Evolutionary conservation across 2,888 invertebrate genomes (phyloP), one percentile per base, ranked within the genome.

Genomic region (Ypsolopha scabrella): DNA sequence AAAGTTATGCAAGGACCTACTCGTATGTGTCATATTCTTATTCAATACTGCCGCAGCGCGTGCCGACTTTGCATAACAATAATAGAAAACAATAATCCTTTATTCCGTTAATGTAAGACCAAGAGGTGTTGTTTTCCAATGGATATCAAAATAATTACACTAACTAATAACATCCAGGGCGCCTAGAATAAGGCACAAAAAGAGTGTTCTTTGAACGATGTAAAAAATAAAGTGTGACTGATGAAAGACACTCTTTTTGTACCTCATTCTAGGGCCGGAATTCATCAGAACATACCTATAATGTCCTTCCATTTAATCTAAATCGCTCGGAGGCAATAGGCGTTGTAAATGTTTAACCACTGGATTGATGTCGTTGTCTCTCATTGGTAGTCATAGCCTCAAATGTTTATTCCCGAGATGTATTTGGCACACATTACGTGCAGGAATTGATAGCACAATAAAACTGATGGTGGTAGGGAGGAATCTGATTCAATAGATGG

Each of bases 1-100:
- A 38, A 43, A 9, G 41, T 41, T 7, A 41, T 41, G 14, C 24
- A 13, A 43, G 13, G 34, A 24, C 24, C 24, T 24, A 24, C 4
- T 3, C 24, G 46, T 13, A 37, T 37, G 41, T 33, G 14, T 50
- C 39, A 7, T 14, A 33, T 43, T 6, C 34, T 34, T 11, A 51
- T 36, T n/a, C 41, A 37, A 45, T 39, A 39, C 52, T 51, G 36
- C 46, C 45, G 24, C 48, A 64, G 65, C 63, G 68, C 70, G 70
- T 72, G 72, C 67, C 63, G 57, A 58, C 59, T 75, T 72, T 65
- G 70, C 73, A 76, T 77, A 73, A 77, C 74, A 79, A 74, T 70
- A n/a, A 47, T 48, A 47, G 38, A 51, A 59, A 68, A 72, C 68
- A 69, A 70, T 68, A 24, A 24, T 24, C 24, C 24, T 24, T 24